A percentile compares a stretch with the other conserved stretches of the same genome.
These are phyloP conservation scores for Blastomussa wellsi DNA, from an alignment of 92 coral and sea anemone genomes.

Conservation along the genomic window DNA sequence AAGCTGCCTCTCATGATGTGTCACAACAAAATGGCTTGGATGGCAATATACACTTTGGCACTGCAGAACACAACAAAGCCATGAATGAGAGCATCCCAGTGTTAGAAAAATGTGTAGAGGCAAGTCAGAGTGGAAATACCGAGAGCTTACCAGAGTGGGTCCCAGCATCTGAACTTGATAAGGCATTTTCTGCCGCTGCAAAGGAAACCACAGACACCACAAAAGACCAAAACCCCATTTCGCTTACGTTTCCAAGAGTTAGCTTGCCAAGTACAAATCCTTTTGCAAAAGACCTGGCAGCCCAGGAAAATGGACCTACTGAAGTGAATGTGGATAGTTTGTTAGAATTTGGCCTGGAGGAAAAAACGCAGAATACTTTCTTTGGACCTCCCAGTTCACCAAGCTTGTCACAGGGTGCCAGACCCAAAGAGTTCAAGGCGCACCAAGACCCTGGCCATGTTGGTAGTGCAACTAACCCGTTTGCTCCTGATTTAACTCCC, in stretches of 20 bases:
- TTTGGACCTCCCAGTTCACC: conserved; percentile 42
- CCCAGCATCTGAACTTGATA: conserved; percentile 44
- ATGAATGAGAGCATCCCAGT: background rate
- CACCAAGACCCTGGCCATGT: conserved; percentile 10
- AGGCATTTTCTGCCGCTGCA: conserved; percentile 40
- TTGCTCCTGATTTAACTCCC: conserved; percentile 42
- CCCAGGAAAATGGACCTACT: background rate
- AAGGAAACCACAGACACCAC: background rate
- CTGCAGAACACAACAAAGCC: background rate
- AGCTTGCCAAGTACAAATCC: conserved; percentile 66
- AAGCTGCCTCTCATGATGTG: background rate
- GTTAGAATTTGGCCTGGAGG: conserved; percentile 2
- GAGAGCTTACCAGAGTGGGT: conserved; percentile 41
- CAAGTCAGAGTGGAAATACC: background rate
- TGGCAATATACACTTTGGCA: background rate
- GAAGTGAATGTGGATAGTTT: conserved; percentile 14
- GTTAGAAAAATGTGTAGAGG: background rate
- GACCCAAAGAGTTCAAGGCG: conserved; percentile 46
- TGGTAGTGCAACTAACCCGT: conserved; percentile 37
- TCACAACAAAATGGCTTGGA: background rate
- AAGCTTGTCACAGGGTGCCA: conserved; percentile 54
- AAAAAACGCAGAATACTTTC: conserved; percentile 17
- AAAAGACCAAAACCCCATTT: background rate
- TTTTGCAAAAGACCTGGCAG: conserved; percentile 60
- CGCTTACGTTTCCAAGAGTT: conserved; percentile 14